Percentiles rank a stretch among this genome's conserved stretches.
phyloP scores from a whole-genome alignment of 2,113 vertebrate genomes.

The Gambusia holbrooki region DNA sequence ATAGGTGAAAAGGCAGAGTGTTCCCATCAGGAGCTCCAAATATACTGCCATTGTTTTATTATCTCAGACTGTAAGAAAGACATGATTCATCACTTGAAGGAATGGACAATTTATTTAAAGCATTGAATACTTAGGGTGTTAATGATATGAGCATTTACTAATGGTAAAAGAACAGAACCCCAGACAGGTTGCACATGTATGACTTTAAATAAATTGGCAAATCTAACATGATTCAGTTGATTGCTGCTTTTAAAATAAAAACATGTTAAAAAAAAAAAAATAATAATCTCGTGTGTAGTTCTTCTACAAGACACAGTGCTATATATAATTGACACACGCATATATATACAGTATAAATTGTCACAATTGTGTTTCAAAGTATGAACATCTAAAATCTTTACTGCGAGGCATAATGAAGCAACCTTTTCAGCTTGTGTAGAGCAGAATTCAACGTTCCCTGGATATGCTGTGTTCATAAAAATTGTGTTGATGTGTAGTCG shows the following conservation, averaged over 20 bases:
- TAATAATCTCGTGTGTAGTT: neutral
- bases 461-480: constrained; percentile 28
- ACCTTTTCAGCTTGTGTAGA: constrained; percentile 23
- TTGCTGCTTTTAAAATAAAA: neutral
- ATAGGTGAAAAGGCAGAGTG: no score
- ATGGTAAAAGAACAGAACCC: neutral
- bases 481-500: constrained; percentile 13
- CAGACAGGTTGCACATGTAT: neutral
- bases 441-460: constrained; percentile 37
- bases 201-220: neutral
- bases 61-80: neutral
- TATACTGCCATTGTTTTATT: neutral
- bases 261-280: neutral
- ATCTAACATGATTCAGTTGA: neutral
- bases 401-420: constrained; percentile 7
- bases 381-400: neutral
- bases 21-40: no score
- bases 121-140: neutral
- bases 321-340: neutral
- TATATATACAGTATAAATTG: neutral
- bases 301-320: neutral
- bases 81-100: neutral
- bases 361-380: neutral
- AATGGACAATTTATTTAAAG: neutral
- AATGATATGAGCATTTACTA: neutral